Base-by-base conservation (phyloP, 2,113 vertebrate genomes). In the Caracal caracal region DNA sequence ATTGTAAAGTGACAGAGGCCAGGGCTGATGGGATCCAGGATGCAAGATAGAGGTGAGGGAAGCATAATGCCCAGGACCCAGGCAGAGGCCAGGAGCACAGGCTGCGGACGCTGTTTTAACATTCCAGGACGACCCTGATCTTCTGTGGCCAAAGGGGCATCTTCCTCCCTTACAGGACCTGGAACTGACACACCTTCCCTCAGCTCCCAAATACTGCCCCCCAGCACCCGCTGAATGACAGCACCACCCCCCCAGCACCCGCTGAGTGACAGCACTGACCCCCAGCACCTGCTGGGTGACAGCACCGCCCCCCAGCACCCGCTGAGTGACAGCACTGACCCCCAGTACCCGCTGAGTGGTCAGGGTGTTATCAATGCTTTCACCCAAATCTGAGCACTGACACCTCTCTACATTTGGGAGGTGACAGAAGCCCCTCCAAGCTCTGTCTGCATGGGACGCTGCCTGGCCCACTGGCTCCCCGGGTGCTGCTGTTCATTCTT, bases 191-290 rank as follows among this genome's bases (percentile, higher is more conserved):
- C 28, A 13, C 6, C 6, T 28, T 71, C 28, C 35, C 37, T 82
- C 0, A 4, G 28, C 37, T 22, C 78, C 65, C 1, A 30, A 47
- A 19, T 11, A 7, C 19, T 17, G 2, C 0, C 59, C 24, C 24
- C 26, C 47, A 40, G 7, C 61, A 40, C 88, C 47, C 4, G 43
- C 20, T 15, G n/a, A 35, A 2, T 6, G 61, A 66, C 24, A 7
- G 76, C 35, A 40, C 22, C 47, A 16, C 35, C 49, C 40, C 87
- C 53, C 53, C 51, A 61, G 9, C 3, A 40, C 40, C 40, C 40
- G 40, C 40, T 40, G 7, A 40, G 40, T 5, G 40, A 43, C 43
- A 43, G 43, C 43, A 17, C 19, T 8, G 2, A 0, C 59, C 24
- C 24, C 26, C 47, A 40, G 7, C 61, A 40, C 88, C 47, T 4